Base-by-base conservation (phyloP, 2,113 vertebrate species). In the Boulengeromyrus knoepffleri region DNA sequence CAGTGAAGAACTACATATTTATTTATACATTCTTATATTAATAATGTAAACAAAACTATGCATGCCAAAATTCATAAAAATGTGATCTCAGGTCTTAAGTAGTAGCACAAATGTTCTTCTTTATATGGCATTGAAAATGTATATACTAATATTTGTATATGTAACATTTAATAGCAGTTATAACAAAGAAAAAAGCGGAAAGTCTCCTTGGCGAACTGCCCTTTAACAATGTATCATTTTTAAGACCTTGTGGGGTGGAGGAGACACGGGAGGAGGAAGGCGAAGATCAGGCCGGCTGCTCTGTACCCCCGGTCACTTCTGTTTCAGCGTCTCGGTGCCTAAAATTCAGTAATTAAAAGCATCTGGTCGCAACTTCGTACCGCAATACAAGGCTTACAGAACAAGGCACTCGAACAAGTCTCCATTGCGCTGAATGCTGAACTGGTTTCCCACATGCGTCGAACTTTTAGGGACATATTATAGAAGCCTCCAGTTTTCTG, bases 271-370 rank as follows among this genome's bases (percentile, higher is more conserved):
- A 56, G 19, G 53, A 56, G 6, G 53, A 21, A 56, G 53, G 53
- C 0, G 53, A 56, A 24, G 1, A 56, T 56, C 53, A 7, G 53
- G 5, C 19, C 19, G 19, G 53, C 19, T 24, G 17, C 53, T 56
- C 53, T 56, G 53, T 56, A 24, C 5, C 19, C 53, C 2, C 53
- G 53, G 21, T 56, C 53, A 24, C 53, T 56, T 21, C 53, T 21
- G 19, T 56, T 56, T 56, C 19, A 56, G 53, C 53, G 53, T 24
- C 53, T 56, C 5, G 53, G 19, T 56, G 53, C 21, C 90, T 83
- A 89, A 31, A 42, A 90, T 53, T 89, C 62, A 92, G 91, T 91
- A 89, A 93, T 93, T 27, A 90, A 93, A 91, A 86, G 42, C 88
- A 86, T 27, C 89, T 89, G 89, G 80, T 90, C 66, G 87, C 83